Evolutionary conservation across 2,797 vertebrate genomes (phyloP), one percentile per base, ranked within the genome.

Genomic region (Oreochromis grahami): DNA sequence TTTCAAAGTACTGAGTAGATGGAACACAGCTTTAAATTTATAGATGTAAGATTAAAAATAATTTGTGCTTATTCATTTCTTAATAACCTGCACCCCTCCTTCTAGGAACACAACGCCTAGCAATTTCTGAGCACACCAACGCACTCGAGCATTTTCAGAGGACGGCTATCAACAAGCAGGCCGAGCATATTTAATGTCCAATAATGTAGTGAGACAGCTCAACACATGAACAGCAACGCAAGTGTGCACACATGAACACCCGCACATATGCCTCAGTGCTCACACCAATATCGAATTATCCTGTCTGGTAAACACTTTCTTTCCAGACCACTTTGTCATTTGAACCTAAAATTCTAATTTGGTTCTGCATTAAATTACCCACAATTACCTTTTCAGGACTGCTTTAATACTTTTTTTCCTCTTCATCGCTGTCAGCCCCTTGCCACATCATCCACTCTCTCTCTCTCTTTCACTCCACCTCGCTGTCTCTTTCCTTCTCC

Each of bases 261-360:
- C 32, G 32, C 19, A 43, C 55, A 80, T 76, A 58, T 29, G 55
- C 84, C 78, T 86, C 68, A 79, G 26, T 63, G 70, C 83, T 68
- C 34, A 36, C 86, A 76, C 76, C 70, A 24, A 83, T 82, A 90
- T 88, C 26, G 3, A 87, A 89, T 91, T 79, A 84, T 82, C 50
- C 74, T 24, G 74, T 86, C 87, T 87, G 81, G 84, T 89, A 84
- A 89, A 89, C 82, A 85, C 81, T 91, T 91, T 82, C 63, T 56
- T 70, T 58, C 72, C 74, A 65, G 76, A 82, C 68, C 55, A 76
- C 92, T 89, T 86, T 84, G 50, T 88, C 45, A 77, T 89, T 91
- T 91, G 84, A 90, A 90, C 86, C 88, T 84, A 19, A 76, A 34
- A 24, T 86, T 90, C 82, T 86, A 88, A 87, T 91, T 88, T 87